phyloP scores from a whole-genome alignment of 2,888 invertebrate genomes.

The Antitype chi region DNA sequence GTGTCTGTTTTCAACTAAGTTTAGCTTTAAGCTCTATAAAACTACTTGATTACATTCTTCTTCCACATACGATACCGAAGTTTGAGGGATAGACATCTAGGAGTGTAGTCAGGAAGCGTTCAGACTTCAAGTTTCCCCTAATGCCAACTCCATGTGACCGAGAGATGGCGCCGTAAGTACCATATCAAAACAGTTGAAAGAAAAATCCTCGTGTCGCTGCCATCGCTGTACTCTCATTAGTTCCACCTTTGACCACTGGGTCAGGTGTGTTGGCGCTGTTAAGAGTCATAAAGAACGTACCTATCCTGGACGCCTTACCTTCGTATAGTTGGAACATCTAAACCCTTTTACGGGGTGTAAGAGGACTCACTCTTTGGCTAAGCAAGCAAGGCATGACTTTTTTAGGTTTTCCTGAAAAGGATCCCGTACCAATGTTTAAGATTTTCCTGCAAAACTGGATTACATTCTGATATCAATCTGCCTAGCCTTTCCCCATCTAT shows the following conservation, averaged over 20 bases:
- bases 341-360: no score
- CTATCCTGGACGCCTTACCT: not conserved
- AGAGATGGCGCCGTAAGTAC: slow-evolving; percentile 40
- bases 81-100: slow-evolving; percentile 40
- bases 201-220: not conserved
- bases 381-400: not conserved
- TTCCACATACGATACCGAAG: not conserved
- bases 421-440: not conserved
- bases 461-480: not conserved
- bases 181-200: not conserved
- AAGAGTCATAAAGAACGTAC: not conserved
- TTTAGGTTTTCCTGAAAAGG: not conserved
- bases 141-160: not conserved
- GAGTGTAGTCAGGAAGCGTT: not conserved
- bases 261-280: not conserved
- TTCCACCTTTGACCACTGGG: not conserved
- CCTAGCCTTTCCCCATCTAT: no score
- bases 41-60: no score
- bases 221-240: not conserved
- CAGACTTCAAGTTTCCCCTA: not conserved
- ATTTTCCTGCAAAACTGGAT: no score
- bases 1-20: not conserved
- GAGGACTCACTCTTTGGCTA: not conserved
- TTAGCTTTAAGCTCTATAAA: not conserved
- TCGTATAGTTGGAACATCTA: not conserved